These are phyloP conservation scores for Porites lutea DNA, from an alignment of 64 coral and sea anemone species.

Conservation along the genomic window DNA sequence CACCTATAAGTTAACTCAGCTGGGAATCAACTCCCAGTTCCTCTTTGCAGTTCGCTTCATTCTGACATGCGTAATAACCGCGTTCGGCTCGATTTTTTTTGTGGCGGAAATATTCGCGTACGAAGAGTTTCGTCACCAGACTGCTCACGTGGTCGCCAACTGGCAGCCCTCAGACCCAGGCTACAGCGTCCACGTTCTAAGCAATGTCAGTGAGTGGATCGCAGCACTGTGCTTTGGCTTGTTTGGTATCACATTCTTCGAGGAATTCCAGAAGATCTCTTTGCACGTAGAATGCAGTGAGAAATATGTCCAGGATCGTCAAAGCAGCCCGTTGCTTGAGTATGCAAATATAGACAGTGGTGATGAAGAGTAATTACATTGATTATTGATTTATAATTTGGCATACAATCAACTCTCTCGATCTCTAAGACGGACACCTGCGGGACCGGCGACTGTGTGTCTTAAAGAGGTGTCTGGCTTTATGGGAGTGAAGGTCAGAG, in stretches of 20 bases:
- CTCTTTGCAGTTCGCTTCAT: conserved; percentile 84
- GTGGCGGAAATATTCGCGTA: conserved; percentile 87
- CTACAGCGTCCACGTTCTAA: conserved; percentile 92
- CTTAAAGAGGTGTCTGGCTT: too few relatives aligned
- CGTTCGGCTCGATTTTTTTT: conserved; percentile 90
- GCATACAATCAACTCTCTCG: too few relatives aligned
- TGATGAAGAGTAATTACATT: not conserved
- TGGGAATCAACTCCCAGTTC: conserved; percentile 61
- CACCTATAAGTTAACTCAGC: conserved; percentile 77
- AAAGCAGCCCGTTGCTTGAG: conserved; percentile 6
- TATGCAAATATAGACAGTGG: conserved; percentile 9
- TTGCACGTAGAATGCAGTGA: conserved; percentile 76
- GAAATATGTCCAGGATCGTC: conserved; percentile 20
- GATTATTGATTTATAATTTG: too few relatives aligned
- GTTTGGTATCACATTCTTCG: conserved; percentile 87
- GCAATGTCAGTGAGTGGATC: conserved; percentile 90
- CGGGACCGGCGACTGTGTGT: too few relatives aligned
- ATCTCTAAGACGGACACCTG: too few relatives aligned
- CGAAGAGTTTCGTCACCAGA: conserved; percentile 84
- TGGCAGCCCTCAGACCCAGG: conserved; percentile 95
- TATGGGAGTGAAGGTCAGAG: too few relatives aligned
- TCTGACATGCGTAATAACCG: conserved; percentile 78
- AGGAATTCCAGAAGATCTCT: conserved; percentile 85
- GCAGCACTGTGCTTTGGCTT: conserved; percentile 84
- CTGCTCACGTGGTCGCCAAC: conserved; percentile 78